Base-by-base conservation (phyloP, 2,888 invertebrate species). In the Nemotelus pantherinus region DNA sequence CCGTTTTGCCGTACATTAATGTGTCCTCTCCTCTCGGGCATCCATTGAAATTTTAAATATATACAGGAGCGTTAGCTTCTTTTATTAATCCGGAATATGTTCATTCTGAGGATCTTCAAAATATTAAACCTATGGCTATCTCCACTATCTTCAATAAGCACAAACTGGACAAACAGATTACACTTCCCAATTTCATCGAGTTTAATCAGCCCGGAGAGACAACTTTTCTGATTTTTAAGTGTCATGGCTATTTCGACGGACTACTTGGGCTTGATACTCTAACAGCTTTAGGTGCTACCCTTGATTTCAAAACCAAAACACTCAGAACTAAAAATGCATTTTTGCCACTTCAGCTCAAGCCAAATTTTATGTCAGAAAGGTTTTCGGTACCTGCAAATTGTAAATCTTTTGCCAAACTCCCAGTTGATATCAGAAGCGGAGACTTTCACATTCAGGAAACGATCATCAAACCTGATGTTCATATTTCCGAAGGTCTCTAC, bases 11-110 rank as follows among this genome's bases (percentile, higher is more conserved):
- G 3, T 80, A 79, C 53, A 79, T 79, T 3, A 55, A 78, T 10
- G 76, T 80, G 45, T 72, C 77, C 2, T 79, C 79, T 7, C 78
- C 79, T 5, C 79, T 79, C 50, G 79, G 79, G 5, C 41, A 71
- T 41, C 77, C 79, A 41, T 60, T 79, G 2, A 79, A 71, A 65
- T 78, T 80, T 74, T 48, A 80, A 63, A 74, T 74, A 9, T 60
- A 60, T 10, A 60, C 63, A 47, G 74, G 63, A 47, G 74, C 74
- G n/a, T 72, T 58, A 10, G 4, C 72, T 3, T 55, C 72, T 45
- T 72, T 57, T 58, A 41, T 72, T 43, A 72, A 74, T 10, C 74
- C 74, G 6, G 60, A 74, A 60, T 74, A 45, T 39, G 25, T 63
- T 39, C 39, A 60, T 41, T 6, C 63, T 5, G 41, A 74, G 2